phyloP scores from a whole-genome alignment of 2,113 vertebrate species.

The Aegotheles bennettii region DNA sequence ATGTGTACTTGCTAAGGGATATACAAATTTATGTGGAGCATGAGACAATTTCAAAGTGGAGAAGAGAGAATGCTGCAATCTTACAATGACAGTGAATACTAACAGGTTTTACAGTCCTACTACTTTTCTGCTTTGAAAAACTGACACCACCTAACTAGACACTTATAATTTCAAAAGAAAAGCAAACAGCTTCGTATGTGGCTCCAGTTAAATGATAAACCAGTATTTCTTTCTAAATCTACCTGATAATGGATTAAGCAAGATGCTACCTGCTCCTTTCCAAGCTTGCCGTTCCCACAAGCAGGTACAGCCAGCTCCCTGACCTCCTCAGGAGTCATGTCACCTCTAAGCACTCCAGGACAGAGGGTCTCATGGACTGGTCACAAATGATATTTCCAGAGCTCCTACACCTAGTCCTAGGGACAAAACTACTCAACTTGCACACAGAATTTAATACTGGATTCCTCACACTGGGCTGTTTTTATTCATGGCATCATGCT shows the following conservation, averaged over 20 bases:
- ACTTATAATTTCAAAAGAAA: background rate
- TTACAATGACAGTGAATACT: background rate
- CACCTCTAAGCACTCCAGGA: background rate
- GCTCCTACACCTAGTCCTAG: background rate
- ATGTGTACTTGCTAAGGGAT: background rate
- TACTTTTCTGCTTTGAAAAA: background rate
- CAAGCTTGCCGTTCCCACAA: background rate
- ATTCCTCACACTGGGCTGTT: background rate
- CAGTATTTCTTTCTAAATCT: background rate
- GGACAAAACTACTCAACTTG: background rate
- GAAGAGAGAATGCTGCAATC: background rate
- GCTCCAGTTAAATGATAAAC: background rate
- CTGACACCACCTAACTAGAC: background rate
- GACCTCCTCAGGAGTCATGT: background rate
- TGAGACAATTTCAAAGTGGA: background rate
- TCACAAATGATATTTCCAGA: background rate
- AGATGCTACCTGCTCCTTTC: background rate
- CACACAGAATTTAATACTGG: background rate
- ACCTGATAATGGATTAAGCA: background rate
- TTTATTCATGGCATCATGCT: background rate
- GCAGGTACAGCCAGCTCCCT: background rate
- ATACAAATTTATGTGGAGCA: background rate
- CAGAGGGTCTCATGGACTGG: background rate
- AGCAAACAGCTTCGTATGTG: background rate
- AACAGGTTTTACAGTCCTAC: background rate